Evolutionary conservation across 92 coral and sea anemone genomes (phyloP).

Genomic region (Epizoanthus ramosus): DNA sequence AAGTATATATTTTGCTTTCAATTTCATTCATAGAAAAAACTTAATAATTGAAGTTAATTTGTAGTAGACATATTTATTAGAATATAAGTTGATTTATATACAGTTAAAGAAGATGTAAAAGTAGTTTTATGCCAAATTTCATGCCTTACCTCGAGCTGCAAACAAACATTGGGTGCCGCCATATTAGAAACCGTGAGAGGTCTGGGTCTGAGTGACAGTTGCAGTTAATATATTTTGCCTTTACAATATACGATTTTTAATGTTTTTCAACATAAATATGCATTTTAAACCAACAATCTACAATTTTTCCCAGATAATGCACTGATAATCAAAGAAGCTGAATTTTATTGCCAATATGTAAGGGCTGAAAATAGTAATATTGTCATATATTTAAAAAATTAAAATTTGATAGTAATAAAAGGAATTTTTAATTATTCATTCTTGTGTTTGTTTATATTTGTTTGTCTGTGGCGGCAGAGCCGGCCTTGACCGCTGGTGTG

Average conservation of each 20-base stretch:
- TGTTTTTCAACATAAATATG: conserved; percentile 8
- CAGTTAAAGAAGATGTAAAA: neutral
- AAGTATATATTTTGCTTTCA: neutral
- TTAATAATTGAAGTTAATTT: neutral
- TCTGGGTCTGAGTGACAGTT: conserved; percentile 19
- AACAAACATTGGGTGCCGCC: conserved; percentile 13
- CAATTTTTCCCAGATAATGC: neutral
- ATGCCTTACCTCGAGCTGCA: conserved; percentile 24
- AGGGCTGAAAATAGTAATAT: conserved; percentile 11
- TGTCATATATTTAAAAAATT: neutral
- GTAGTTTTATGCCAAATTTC: conserved; percentile 4
- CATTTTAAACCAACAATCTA: conserved; percentile 17
- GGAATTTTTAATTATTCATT: too few relatives aligned
- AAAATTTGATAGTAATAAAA: too few relatives aligned
- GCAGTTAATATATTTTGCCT: conserved; percentile 1
- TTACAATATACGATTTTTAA: neutral
- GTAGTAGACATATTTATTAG: conserved; percentile 3
- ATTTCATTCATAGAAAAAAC: neutral
- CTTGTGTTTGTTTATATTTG: neutral
- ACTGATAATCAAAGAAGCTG: conserved; percentile 4
- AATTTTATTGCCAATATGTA: conserved; percentile 19
- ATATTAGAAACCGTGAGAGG: conserved; percentile 16
- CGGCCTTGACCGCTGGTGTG: neutral
- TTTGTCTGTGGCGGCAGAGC: neutral
- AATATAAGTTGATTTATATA: neutral